Conservation (phyloP, 2,113 vertebrate genomes). For the Glaucomys volans region DNA sequence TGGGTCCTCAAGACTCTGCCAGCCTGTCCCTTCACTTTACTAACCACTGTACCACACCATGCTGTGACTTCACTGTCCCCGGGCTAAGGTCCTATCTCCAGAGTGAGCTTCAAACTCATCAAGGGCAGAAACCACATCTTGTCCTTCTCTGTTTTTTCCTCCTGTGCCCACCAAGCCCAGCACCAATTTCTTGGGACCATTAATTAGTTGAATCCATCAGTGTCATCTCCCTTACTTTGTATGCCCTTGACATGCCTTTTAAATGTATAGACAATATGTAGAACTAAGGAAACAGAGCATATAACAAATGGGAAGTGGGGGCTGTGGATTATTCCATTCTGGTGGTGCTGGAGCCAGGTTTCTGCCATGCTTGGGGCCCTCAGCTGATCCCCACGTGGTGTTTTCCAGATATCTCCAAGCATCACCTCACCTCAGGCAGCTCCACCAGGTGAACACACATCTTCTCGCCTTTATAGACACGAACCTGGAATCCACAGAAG, state of each 20-base stretch:
- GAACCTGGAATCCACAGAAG: background rate
- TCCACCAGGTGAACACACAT: background rate
- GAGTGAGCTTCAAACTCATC: background rate
- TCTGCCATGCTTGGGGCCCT: background rate
- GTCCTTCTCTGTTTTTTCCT: background rate
- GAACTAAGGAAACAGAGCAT: background rate
- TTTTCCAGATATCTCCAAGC: background rate
- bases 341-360: accelerated
- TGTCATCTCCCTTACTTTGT: background rate
- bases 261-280: accelerated
- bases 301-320: accelerated
- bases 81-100: background rate
- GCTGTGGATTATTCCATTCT: accelerated
- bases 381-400: accelerated
- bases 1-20: background rate
- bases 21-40: accelerated
- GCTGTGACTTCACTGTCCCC: background rate
- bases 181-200: background rate
- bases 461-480: background rate
- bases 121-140: background rate
- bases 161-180: background rate
- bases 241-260: accelerated
- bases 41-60: too few relatives aligned
- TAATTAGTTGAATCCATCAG: background rate
- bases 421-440: background rate